Conservation (phyloP, 2,888 invertebrate genomes). For the Petrophora chlorosata region DNA sequence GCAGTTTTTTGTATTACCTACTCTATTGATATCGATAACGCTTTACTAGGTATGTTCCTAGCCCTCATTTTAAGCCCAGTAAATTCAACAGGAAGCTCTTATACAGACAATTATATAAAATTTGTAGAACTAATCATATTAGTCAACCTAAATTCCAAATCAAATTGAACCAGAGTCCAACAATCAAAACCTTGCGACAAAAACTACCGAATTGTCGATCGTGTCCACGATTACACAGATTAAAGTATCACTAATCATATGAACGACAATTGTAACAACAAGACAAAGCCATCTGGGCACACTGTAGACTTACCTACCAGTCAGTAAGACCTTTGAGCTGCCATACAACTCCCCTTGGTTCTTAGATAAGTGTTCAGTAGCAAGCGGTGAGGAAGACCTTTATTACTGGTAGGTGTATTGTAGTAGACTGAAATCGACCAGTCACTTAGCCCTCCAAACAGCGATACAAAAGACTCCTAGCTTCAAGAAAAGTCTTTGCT, state of each 20-base stretch:
- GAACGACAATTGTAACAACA: slow-evolving; percentile 16
- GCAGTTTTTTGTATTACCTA: too few species aligned
- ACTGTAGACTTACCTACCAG: slow-evolving; percentile 6
- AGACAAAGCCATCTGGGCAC: slow-evolving; percentile 23
- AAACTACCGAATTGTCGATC: slow-evolving; percentile 8
- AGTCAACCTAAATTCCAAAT: not conserved
- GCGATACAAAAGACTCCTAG: not conserved
- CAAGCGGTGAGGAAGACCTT: too few species aligned
- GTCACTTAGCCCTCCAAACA: slow-evolving; percentile 1
- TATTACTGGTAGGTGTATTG: too few species aligned
- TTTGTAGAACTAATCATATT: too few species aligned
- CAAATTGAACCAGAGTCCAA: not conserved
- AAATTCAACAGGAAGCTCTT: too few species aligned
- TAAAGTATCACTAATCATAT: slow-evolving; percentile 25
- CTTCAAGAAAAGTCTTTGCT: not conserved
- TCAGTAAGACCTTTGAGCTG: too few species aligned
- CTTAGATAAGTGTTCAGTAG: too few species aligned
- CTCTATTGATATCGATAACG: too few species aligned
- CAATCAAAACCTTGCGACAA: slow-evolving; percentile 6
- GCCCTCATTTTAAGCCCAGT: too few species aligned
- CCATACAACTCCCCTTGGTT: too few species aligned
- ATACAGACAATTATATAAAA: too few species aligned
- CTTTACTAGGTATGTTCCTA: too few species aligned
- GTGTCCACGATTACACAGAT: slow-evolving; percentile 8
- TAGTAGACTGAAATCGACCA: not conserved